Evolutionary conservation across 2,888 invertebrate genomes (phyloP), one percentile per base, ranked within the genome.

Genomic region (Myopa testacea): DNA sequence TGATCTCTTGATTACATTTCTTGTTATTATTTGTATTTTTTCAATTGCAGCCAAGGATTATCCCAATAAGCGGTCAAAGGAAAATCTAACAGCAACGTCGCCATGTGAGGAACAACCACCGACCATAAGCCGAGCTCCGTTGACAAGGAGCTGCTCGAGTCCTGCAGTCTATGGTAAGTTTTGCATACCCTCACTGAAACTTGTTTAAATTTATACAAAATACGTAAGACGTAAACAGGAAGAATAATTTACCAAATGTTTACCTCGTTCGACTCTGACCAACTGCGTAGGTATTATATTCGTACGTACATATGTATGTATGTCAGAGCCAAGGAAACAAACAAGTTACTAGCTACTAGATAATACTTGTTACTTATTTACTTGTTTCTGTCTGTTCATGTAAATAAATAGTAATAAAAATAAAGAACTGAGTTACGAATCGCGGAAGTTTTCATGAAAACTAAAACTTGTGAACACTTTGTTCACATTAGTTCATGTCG

Each of bases 11-110:
- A 45, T 45, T 45, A 45, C 6, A 45, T 45, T 45, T 6, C 10
- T 6, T 45, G 10, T 10, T 8, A 45, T 45, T 8, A 55, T 16
- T 16, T 55, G 8, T n/a, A 12, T n/a, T 16, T 55, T 14, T 55
- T 55, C n/a, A n/a, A 6, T 90, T 91, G 16, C 90, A 94, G 94
- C 93, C 78, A 92, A 92, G 87, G 93, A 94, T 86, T 94, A 93
- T 89, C 92, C 92, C 85, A 91, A 92, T 84, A 92, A 88, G 82
- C 85, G 93, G 85, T 93, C 94, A 88, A 92, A 92, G 84, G 93
- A 93, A 82, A 87, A 87, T 83, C 90, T 94, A 82, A 84, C 86
- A 78, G 82, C 83, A 71, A 80, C 82, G 67, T 79, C 83, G 72
- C 82, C 84, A 84, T 95, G 95, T 90, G 94, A 94, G 84, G 93